Conservation (phyloP, 2,113 vertebrate species). For the Colinus virginianus region DNA sequence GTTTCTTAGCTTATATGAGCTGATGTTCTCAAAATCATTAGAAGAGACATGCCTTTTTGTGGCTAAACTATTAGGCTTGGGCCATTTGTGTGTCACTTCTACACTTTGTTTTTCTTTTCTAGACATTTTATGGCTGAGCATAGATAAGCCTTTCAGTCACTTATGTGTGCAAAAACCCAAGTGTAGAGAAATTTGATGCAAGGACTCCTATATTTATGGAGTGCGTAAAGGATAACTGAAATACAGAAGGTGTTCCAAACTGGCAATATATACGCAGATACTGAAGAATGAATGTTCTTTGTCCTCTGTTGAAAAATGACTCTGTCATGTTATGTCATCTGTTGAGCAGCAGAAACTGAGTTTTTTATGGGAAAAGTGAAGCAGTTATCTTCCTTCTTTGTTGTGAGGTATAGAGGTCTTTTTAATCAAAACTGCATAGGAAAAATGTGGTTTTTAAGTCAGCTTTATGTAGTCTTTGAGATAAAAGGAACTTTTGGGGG, state of each 20-base stretch:
- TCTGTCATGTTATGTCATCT: background rate
- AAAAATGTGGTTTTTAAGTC: background rate
- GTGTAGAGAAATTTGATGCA: background rate
- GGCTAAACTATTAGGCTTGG: background rate
- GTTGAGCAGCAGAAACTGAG: background rate
- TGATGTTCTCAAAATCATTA: background rate
- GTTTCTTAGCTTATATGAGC: background rate
- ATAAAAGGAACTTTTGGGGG: background rate
- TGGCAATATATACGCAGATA: background rate
- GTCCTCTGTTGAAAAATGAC: background rate
- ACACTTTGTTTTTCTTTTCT: background rate
- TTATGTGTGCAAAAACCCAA: background rate
- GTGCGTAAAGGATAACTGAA: background rate
- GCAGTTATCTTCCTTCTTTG: background rate
- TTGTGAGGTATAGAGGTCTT: background rate
- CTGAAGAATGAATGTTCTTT: background rate
- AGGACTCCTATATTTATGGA: background rate
- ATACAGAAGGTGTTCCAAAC: background rate
- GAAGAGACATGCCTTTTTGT: background rate
- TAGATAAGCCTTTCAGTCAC: background rate
- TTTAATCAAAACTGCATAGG: background rate
- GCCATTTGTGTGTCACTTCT: background rate
- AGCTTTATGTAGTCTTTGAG: background rate
- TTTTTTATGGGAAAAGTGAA: background rate
- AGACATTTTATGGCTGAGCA: background rate